phyloP scores from a whole-genome alignment of 2,888 invertebrate genomes.

The Sabatieria punctata region DNA sequence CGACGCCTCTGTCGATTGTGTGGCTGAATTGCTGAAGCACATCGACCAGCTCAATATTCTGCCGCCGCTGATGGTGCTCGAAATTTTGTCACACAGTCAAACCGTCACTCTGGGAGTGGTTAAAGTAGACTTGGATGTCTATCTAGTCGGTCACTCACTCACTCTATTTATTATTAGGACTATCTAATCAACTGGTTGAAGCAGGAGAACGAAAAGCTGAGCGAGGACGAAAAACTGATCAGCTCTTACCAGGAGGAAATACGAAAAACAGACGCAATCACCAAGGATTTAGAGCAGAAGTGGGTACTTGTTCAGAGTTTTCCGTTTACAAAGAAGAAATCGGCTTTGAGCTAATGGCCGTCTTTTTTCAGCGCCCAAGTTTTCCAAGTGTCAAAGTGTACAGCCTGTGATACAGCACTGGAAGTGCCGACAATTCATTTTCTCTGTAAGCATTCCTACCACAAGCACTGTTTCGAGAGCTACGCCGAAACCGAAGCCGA shows the following conservation, averaged over 20 bases:
- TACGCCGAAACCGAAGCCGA: conserved; percentile 71
- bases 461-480: conserved; percentile 79
- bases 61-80: conserved; percentile 73
- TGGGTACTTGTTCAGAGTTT: conserved; percentile 14
- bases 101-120: conserved; percentile 59
- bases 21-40: conserved; percentile 31
- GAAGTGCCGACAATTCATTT: conserved; percentile 82
- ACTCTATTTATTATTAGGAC: conserved; percentile 36
- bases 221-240: conserved; percentile 54
- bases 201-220: conserved; percentile 53
- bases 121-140: too few relatives aligned
- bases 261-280: conserved; percentile 48
- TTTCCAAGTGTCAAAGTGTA: conserved; percentile 58
- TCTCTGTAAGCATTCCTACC: conserved; percentile 83
- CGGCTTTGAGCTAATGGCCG: not conserved
- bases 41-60: conserved; percentile 59
- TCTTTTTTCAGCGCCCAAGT: conserved; percentile 22
- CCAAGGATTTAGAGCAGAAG: conserved; percentile 50
- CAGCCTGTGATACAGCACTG: conserved; percentile 67
- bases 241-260: conserved; percentile 59
- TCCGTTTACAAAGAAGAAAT: too few relatives aligned
- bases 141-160: too few relatives aligned
- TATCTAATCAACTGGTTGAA: conserved; percentile 56
- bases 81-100: conserved; percentile 60
- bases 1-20: conserved; percentile 37